Evolutionary conservation across 2,113 vertebrate species (phyloP), one percentile per base, ranked within the genome.

Genomic region (Cyanoramphus novaezelandiae): DNA sequence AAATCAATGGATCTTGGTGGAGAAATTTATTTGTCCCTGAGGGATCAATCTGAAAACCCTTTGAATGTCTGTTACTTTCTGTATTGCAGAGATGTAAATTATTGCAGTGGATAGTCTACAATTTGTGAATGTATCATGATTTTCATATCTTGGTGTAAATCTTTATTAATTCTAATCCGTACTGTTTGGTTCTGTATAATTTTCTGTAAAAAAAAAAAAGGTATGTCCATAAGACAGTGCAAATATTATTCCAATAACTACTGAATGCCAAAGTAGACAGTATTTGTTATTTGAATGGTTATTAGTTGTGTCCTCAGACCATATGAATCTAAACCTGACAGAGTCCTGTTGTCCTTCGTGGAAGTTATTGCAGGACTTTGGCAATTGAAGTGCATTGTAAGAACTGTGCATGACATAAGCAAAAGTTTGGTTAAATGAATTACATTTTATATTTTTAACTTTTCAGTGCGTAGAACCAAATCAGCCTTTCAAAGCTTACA

Each of bases 401-500:
- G 62, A 90, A 29, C 69, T 62, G 23, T 78, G 24, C 20, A 7
- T 67, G 65, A 39, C 8, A 25, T n/a, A 68, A 64, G 23, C 8
- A 67, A 21, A 41, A 60, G 13, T 29, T 72, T 75, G 46, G 25
- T 44, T 44, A 16, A 44, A 44, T 64, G 21, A 91, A 78, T 44
- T 39, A 6, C 35, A 7, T 75, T 81, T 88, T 47, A 7, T 46
- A 10, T 80, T 78, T 91, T 60, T 20, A 92, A 67, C 31, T 50
- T 97, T 96, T 89, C 91, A 99, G 99, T 99, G 99, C 97, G 95
- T 95, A 91, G 97, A 95, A n/a, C 83, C 94, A 69, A 97, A 98
- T 93, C 99, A 99, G 95, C 98, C 98, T 67, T 99, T 99, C 98
- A 99, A 94, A 97, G 98, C 99, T 8, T 99, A 99, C 81, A 97